These are phyloP conservation scores for human (Homo sapiens) DNA, from an alignment of 2,113 vertebrate genomes.

Conservation along the genomic window DNA sequence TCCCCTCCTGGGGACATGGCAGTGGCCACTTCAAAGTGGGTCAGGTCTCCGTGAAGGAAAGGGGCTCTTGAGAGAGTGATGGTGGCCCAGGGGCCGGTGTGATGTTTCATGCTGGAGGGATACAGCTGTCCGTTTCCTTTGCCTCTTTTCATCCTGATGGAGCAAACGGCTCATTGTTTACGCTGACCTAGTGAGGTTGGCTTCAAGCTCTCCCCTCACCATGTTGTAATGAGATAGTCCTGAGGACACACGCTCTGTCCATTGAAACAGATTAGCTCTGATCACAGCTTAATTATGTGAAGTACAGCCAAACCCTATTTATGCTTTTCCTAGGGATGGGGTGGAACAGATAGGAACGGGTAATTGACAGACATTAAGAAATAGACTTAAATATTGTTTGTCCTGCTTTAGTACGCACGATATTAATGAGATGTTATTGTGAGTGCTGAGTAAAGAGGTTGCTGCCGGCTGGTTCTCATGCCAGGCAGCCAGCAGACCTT, in stretches of 20 bases:
- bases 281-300: constrained; percentile 56
- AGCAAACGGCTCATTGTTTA: background rate
- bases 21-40: background rate
- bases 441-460: background rate
- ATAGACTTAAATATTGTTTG: background rate
- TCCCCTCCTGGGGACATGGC: background rate
- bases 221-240: accelerated
- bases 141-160: background rate
- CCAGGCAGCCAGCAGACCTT: background rate
- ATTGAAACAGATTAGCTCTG: background rate
- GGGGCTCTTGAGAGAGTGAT: no score
- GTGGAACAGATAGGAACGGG: constrained; percentile 8
- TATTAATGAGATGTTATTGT: constrained; percentile 7
- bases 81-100: background rate
- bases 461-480: background rate
- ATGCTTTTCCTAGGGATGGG: constrained; percentile 4
- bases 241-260: background rate
- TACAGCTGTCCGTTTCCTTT: background rate
- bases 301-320: background rate
- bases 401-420: background rate
- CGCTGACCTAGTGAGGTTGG: background rate
- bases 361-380: constrained; percentile 41
- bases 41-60: background rate
- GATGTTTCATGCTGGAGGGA: background rate
- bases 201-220: background rate